phyloP scores from a whole-genome alignment of 2,113 vertebrate species.

The Lanius collurio region DNA sequence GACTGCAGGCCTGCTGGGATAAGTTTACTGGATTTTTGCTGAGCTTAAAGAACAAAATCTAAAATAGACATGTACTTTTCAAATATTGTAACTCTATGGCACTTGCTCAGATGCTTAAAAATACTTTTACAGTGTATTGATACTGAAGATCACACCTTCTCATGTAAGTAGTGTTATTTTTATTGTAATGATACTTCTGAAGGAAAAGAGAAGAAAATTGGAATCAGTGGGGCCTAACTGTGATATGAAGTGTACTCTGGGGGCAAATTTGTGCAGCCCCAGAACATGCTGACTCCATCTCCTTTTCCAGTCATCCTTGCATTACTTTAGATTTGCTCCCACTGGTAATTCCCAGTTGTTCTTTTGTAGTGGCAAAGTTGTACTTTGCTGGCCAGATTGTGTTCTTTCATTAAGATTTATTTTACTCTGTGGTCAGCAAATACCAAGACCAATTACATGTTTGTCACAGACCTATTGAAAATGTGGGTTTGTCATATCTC shows the following conservation, averaged over 20 bases:
- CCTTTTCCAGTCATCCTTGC: not conserved
- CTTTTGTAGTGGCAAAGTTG: not conserved
- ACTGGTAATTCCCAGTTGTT: not conserved
- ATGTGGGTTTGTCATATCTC: conserved; percentile 38
- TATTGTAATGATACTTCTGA: not conserved
- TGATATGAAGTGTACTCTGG: not conserved
- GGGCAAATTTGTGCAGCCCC: not conserved
- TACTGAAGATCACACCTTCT: not conserved
- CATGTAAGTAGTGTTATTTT: not conserved
- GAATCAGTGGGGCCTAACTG: not conserved
- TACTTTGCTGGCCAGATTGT: not conserved
- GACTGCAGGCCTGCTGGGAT: not conserved
- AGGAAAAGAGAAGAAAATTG: not conserved
- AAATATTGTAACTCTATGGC: not conserved
- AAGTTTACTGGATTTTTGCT: not conserved
- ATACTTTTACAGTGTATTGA: not conserved
- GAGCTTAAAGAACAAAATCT: not conserved
- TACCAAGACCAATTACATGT: not conserved
- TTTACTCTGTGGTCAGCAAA: conserved; percentile 38
- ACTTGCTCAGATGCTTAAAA: not conserved
- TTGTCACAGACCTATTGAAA: conserved; percentile 34
- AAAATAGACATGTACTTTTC: not conserved
- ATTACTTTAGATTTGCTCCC: not conserved
- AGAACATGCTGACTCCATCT: not conserved
- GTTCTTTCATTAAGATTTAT: not conserved